These are phyloP conservation scores for Lateolabrax maculatus DNA, from an alignment of 2,797 vertebrate species.

Conservation along the genomic window DNA sequence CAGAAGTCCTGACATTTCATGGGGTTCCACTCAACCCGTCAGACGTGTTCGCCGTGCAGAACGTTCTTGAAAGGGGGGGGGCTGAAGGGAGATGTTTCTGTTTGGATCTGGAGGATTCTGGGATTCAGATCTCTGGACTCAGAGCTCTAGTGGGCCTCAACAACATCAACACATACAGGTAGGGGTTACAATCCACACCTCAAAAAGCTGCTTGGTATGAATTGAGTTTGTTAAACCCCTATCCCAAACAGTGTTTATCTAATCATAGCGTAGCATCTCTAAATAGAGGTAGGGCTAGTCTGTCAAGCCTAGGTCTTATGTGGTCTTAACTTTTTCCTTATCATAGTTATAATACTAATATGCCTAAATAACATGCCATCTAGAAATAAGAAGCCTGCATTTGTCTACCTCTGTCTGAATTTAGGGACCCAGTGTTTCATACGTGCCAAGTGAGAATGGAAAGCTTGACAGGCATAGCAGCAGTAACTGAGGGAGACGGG, in stretches of 20 bases:
- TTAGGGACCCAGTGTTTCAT: neutral
- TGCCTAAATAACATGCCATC: neutral
- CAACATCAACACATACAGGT: slow-evolving; percentile 91
- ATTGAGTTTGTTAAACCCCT: neutral
- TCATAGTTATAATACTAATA: neutral
- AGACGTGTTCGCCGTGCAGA: slow-evolving; percentile 85
- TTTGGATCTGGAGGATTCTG: slow-evolving; percentile 88
- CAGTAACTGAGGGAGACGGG: too few species aligned
- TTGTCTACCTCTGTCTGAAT: neutral
- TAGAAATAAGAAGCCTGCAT: neutral
- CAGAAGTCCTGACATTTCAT: slow-evolving; percentile 85
- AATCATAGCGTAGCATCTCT: neutral
- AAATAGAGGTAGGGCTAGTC: neutral
- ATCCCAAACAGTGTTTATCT: neutral
- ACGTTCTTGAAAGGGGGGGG: slow-evolving; percentile 78
- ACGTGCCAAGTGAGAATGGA: neutral
- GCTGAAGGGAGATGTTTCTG: slow-evolving; percentile 80
- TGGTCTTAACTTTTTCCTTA: neutral
- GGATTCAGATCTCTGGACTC: slow-evolving; percentile 86
- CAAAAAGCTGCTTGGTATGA: neutral
- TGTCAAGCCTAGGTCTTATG: neutral
- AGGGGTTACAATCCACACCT: slow-evolving; percentile 30
- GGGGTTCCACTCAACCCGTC: slow-evolving; percentile 85
- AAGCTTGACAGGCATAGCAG: neutral
- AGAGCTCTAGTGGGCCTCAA: slow-evolving; percentile 84